Percentiles rank a stretch among this genome's conserved stretches.
These are phyloP conservation scores for Coregonus ussuriensis DNA, from an alignment of 2,797 vertebrate species.

Conservation along the genomic window DNA sequence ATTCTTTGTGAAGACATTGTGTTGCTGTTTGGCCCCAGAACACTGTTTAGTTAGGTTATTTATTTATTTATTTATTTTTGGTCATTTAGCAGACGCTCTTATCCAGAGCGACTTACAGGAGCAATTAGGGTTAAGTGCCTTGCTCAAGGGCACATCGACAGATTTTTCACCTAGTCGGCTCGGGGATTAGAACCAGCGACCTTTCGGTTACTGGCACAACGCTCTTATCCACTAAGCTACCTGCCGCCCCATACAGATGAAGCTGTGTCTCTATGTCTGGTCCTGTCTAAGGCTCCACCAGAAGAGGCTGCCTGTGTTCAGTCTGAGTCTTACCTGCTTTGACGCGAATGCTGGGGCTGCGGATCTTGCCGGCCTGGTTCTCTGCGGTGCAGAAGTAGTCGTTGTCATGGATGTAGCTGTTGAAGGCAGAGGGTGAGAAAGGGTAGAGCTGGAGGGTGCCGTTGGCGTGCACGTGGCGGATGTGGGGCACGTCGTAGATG, in stretches of 20 bases:
- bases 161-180: too few species aligned
- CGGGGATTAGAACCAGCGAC: too few species aligned
- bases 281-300: neutral
- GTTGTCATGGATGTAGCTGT: conserved; percentile 99
- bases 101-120: too few species aligned
- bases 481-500: conserved; percentile 99
- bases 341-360: conserved; percentile 95
- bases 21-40: neutral
- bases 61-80: too few species aligned
- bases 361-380: conserved; percentile 96
- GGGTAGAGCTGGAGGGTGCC: conserved; percentile 98
- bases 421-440: conserved; percentile 98
- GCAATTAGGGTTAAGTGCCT: too few species aligned
- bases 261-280: neutral
- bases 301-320: neutral
- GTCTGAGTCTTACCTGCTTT: conserved; percentile 87
- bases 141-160: too few species aligned
- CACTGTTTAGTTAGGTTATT: neutral
- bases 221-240: too few species aligned
- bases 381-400: conserved; percentile 99
- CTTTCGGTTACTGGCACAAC: too few species aligned
- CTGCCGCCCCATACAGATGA: too few species aligned
- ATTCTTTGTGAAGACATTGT: neutral
- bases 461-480: conserved; percentile 97
- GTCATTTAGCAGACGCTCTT: too few species aligned